Evolutionary conservation across 2,113 vertebrate species (phyloP), one percentile per base, ranked within the genome.

Genomic region (Callorhinus ursinus): DNA sequence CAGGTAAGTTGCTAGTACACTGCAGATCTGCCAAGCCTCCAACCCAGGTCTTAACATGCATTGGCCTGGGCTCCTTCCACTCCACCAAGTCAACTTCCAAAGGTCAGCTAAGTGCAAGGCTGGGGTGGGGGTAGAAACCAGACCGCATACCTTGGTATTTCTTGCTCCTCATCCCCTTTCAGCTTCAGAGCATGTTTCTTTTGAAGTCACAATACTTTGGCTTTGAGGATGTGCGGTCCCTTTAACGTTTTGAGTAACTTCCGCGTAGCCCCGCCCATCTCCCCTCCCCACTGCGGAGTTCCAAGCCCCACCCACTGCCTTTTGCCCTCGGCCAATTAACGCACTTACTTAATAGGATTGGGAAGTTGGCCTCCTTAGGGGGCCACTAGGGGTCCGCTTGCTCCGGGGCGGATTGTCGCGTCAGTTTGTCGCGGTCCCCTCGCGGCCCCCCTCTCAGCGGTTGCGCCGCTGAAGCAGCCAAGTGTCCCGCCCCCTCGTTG

Each of bases 241-340:
- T 93, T 98, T 95, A 91, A 96, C 9, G 77, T 7, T n/a, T 90
- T 16, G 7, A 39, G n/a, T 71, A 86, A 86, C 15, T n/a, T 53
- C 65, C 85, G 61, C 6, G 6, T n/a, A 86, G 39, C 63, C 36
- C 82, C 51, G 31, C 71, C 82, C 6, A 49, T 57, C 5, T 7
- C 55, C 82, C 80, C 28, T 4, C 16, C 28, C 49, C 51, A 18
- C 16, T 2, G 53, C 26, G 2, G 18, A 4, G 6, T 49, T 77
- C 39, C 21, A 69, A 92, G 53, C 24, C 22, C 21, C 42, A 61
- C 65, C 93, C 85, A 55, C 42, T 28, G 28, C 10, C 10, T 82
- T 79, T 10, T 21, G 39, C 24, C 24, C 18, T 5, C 7, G 4
- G 28, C 89, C 95, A 67, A 90, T 77, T 15, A 92, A 7, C 21